Evolutionary conservation across 2,113 vertebrate species (phyloP), one percentile per base, ranked within the genome.

Genomic region (Epinephelus lanceolatus): DNA sequence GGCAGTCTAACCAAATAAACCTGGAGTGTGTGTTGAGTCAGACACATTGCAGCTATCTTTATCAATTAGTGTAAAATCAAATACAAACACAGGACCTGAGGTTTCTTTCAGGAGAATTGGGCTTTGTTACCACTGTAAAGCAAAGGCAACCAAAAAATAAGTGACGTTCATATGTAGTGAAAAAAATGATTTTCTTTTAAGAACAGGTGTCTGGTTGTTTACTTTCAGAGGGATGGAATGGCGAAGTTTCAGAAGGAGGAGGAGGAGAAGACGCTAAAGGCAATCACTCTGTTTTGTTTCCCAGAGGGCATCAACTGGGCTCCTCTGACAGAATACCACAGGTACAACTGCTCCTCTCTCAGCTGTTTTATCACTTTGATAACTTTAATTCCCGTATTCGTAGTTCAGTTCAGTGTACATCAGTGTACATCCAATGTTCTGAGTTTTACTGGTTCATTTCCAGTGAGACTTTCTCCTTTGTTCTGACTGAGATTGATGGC

Each of bases 401-500:
- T 30, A 37, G n/a, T 57, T 84, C 13, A 49, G 13, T 25, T 77
- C 19, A 14, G 4, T 14, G 60, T 25, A 6, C 18, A 51, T 14
- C 67, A n/a, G 25, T n/a, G 5, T 2, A 15, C 17, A 53, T 52
- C 18, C 2, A 33, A 14, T n/a, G n/a, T 52, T 66, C 23, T 53
- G 4, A 53, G 1, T 40, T 70, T 21, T 62, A 11, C 5, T 18
- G 5, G 1, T 83, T 1, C 42, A 0, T 88, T 86, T 92, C 37
- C 93, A 99, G 98, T 2, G 98, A 99, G 94, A 99, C 98, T 3
- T 99, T 99, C 89, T 99, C 98, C 1, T 99, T 99, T 0, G 97
- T 99, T 37, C 94, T 99, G 91, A 99, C 98, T 30, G 98, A 99
- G 0, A 81, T 98, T 19, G 98, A 99, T 0, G 97, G 98, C 80